A percentile compares a stretch with the other conserved stretches of the same genome.
phyloP scores from a whole-genome alignment of 2,113 vertebrate species.

The Neofelis nebulosa region DNA sequence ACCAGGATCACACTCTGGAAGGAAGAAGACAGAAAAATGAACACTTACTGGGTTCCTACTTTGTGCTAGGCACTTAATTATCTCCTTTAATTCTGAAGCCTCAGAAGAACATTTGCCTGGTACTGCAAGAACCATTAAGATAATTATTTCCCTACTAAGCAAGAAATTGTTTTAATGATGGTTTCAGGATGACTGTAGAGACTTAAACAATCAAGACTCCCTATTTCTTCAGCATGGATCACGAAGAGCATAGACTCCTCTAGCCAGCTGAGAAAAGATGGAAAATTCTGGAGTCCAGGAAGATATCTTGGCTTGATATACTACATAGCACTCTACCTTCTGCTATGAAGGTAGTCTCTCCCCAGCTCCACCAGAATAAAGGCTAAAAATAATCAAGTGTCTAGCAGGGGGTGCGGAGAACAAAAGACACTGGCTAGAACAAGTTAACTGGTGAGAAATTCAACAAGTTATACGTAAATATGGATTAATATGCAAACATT shows the following conservation, averaged over 20 bases:
- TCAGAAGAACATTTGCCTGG: slow-evolving; percentile 32
- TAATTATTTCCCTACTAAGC: slow-evolving; percentile 47
- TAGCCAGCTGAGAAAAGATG: slow-evolving; percentile 13
- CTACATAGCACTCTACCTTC: slow-evolving; percentile 11
- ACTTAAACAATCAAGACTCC: neutral
- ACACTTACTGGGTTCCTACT: slow-evolving; percentile 6
- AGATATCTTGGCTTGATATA: neutral
- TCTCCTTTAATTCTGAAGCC: slow-evolving; percentile 28
- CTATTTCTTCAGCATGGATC: slow-evolving; percentile 22
- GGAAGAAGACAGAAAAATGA: slow-evolving; percentile 46
- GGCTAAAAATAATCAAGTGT: slow-evolving; percentile 38
- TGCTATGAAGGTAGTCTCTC: neutral
- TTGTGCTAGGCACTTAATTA: slow-evolving; percentile 52
- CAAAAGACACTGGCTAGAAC: neutral
- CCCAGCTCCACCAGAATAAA: neutral
- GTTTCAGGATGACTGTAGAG: slow-evolving; percentile 36
- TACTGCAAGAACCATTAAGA: slow-evolving; percentile 2
- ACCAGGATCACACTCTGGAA: neutral
- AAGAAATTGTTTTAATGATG: slow-evolving; percentile 47
- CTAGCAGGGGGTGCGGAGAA: neutral
- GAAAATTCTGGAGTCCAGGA: neutral
- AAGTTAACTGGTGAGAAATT: slow-evolving; percentile 29
- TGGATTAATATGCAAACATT: neutral
- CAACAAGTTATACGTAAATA: slow-evolving; percentile 42
- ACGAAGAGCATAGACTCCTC: neutral